Base-by-base conservation (phyloP, 2,888 invertebrate genomes). In the Calameuta pallipes region DNA sequence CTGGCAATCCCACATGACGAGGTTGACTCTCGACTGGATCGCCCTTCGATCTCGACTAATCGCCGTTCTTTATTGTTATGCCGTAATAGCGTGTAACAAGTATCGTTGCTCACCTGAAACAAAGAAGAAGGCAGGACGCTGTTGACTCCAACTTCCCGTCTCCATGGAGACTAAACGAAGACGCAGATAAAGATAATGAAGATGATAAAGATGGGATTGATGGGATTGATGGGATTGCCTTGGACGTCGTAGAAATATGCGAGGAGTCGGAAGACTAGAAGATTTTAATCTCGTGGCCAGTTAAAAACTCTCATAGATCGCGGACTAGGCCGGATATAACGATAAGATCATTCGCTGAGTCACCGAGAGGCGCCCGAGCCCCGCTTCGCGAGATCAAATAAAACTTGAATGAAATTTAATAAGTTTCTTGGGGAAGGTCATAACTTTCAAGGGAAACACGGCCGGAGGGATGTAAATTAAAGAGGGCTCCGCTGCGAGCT, bases 351-450 rank as follows among this genome's bases (percentile, higher is more conserved):
- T 41, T 41, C 15, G 41, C 41, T 15, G 41, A 41, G 41, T 41
- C 15, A 41, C 41, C 41, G 41, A 15, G 41, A 4, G 6, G 41
- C 41, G 15, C 4, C 15, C 41, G 15, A 41, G 15, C 6, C 15
- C 1, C 41, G 1, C 15, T 76, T 31, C 73, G 71, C 77, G 82
- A 79, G 78, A 82, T 80, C 82, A 87, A 90, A 90, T 90, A 89
- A 90, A 91, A 90, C 89, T 90, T 89, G 84, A 88, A 89, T 89
- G 89, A 90, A 90, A 91, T 90, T 91, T 90, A 91, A 91, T 90
- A 90, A 91, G 89, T 91, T 90, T 86, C 87, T 83, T 81, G 11
- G 15, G 36, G 83, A 83, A 80, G 86, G 83, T 86, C 87, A 83
- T 88, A 89, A 89, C 88, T 89, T 89, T 80, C 77, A 80, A 75